phyloP scores from a whole-genome alignment of 1,140 invertebrate genomes.

The Drosophila melanica region DNA sequence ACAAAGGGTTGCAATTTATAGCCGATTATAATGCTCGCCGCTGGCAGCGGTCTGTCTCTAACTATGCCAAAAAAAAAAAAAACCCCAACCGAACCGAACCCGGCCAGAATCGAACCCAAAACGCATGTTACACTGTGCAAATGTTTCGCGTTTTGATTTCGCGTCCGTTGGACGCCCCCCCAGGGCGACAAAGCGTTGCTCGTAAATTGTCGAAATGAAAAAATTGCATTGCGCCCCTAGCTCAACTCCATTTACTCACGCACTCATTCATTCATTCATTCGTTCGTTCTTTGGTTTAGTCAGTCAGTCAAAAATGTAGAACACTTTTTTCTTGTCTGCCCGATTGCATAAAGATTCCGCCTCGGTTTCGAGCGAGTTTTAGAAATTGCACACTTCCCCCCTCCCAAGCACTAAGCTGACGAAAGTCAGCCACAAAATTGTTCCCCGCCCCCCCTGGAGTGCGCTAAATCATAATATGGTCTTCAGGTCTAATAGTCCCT shows the following conservation, averaged over 20 bases:
- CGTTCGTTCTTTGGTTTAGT: conserved; percentile 12
- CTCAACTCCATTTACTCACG: conserved; percentile 19
- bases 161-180: conserved; percentile 34
- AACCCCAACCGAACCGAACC: background rate
- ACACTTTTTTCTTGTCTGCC: conserved; percentile 25
- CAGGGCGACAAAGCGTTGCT: conserved; percentile 39
- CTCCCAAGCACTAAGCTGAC: conserved; percentile 37
- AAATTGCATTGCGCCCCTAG: conserved; percentile 41
- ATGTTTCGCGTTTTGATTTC: conserved; percentile 61
- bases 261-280: conserved; percentile 25
- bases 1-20: conserved; percentile 82
- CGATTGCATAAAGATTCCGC: conserved; percentile 44
- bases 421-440: conserved; percentile 15
- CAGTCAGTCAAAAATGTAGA: conserved; percentile 53
- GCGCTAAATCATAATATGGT: conserved; percentile 51
- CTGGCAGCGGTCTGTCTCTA: conserved; percentile 17
- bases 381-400: conserved; percentile 26
- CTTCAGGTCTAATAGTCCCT: conserved; percentile 1
- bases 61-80: conserved; percentile 4
- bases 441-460: conserved; percentile 39
- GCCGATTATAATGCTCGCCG: conserved; percentile 71
- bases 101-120: conserved; percentile 1
- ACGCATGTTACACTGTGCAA: conserved; percentile 52
- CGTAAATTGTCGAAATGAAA: conserved; percentile 76
- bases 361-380: conserved; percentile 30